Evolutionary conservation across 2,113 vertebrate species (phyloP).

Genomic region (Corythoichthys haematopterus): DNA sequence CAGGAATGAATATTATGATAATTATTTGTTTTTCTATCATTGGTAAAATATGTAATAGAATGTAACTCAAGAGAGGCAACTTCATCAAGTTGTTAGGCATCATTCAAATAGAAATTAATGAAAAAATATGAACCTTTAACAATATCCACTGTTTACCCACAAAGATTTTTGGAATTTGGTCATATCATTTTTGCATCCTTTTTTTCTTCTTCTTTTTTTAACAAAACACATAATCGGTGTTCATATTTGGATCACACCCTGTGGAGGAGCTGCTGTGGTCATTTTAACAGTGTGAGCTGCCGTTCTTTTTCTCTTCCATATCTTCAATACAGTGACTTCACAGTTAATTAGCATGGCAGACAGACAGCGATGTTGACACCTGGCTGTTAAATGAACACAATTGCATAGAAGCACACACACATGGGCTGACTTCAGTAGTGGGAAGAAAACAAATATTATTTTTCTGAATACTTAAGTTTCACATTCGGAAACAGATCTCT

Average conservation of each 20-base stretch:
- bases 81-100: too few relatives aligned
- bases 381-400: not conserved
- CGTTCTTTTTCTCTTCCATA: slow-evolving; percentile 19
- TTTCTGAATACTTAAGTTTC: too few relatives aligned
- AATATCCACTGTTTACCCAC: not conserved
- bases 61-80: too few relatives aligned
- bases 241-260: slow-evolving; percentile 73
- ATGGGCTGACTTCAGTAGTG: not conserved
- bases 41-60: too few relatives aligned
- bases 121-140: not conserved
- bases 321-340: slow-evolving; percentile 32
- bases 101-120: not conserved
- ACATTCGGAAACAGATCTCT: too few relatives aligned
- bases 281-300: slow-evolving; percentile 35
- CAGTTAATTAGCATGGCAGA: slow-evolving; percentile 42
- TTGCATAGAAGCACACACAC: not conserved
- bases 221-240: too few relatives aligned
- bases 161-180: not conserved
- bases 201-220: too few relatives aligned
- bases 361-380: not conserved
- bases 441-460: too few relatives aligned
- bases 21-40: too few relatives aligned
- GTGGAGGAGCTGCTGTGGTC: slow-evolving; percentile 63
- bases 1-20: too few relatives aligned
- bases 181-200: not conserved